phyloP scores from a whole-genome alignment of 2,888 invertebrate species.

The Cephus rjabovi region DNA sequence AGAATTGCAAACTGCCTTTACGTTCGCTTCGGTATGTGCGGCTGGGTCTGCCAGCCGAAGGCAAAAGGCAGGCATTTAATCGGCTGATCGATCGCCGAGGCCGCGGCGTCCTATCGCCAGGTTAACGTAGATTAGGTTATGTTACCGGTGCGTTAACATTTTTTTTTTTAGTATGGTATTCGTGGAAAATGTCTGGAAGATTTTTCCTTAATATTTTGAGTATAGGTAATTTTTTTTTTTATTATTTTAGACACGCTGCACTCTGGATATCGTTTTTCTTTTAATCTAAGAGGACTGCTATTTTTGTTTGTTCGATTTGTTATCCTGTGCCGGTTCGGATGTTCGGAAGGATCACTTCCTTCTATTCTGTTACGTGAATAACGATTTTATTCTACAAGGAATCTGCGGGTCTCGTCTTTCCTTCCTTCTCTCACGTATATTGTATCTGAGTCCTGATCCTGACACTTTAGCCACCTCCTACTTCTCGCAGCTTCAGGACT shows the following conservation, averaged over 20 bases:
- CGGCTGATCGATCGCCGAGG: slow-evolving; percentile 6
- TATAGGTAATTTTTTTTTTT: background rate
- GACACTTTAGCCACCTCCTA: background rate
- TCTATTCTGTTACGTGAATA: background rate
- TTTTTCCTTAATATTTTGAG: background rate
- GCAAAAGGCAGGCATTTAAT: slow-evolving; percentile 6
- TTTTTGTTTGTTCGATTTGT: background rate
- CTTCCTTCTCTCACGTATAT: background rate
- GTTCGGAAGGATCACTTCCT: background rate
- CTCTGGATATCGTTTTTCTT: background rate
- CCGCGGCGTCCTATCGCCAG: background rate
- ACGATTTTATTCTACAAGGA: background rate
- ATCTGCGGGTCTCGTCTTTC: background rate
- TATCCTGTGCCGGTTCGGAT: background rate
- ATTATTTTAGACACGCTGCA: background rate
- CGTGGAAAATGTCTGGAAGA: background rate
- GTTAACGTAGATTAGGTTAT: background rate
- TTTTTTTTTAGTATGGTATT: background rate
- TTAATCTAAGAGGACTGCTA: background rate
- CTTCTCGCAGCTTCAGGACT: slow-evolving; percentile 1
- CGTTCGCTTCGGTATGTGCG: background rate
- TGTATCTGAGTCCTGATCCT: background rate
- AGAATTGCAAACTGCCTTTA: background rate
- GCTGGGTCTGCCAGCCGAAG: background rate
- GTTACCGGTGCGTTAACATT: background rate